A percentile compares a stretch with the other conserved stretches of the same genome.
These are phyloP conservation scores for Pristionchus entomophagus DNA, from an alignment of 2,888 invertebrate genomes.

Conservation along the genomic window DNA sequence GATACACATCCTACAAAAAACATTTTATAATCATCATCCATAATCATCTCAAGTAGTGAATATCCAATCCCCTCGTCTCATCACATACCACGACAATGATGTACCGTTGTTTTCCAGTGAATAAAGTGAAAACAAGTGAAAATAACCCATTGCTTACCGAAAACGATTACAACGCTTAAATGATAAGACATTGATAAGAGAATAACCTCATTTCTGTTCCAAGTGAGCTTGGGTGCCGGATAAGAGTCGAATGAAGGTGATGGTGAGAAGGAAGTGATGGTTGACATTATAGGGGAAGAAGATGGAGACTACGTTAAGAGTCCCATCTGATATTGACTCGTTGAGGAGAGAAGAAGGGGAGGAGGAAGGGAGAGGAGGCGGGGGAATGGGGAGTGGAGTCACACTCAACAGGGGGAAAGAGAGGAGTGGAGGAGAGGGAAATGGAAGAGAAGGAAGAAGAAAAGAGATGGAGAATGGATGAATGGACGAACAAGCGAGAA, in stretches of 20 bases:
- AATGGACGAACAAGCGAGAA: slow-evolving; percentile 10
- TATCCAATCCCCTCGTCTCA: too few species aligned
- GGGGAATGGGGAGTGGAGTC: slow-evolving; percentile 22
- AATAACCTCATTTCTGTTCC: slow-evolving; percentile 43
- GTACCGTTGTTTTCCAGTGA: too few species aligned
- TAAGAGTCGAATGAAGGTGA: slow-evolving; percentile 37
- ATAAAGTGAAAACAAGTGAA: background rate
- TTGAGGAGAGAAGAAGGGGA: background rate
- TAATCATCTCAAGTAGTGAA: background rate
- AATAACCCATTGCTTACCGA: background rate
- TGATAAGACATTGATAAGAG: background rate
- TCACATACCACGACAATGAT: too few species aligned
- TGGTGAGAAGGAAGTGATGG: slow-evolving; percentile 27
- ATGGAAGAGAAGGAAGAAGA: background rate
- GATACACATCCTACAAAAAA: slow-evolving; percentile 51
- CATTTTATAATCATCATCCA: background rate
- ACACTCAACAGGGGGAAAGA: slow-evolving; percentile 28
- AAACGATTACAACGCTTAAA: background rate
- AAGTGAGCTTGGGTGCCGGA: background rate
- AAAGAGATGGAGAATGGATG: background rate
- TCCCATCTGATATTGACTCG: slow-evolving; percentile 45
- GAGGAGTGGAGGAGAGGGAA: background rate
- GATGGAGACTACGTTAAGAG: slow-evolving; percentile 21
- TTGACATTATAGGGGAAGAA: slow-evolving; percentile 20
- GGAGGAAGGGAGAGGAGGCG: background rate